Evolutionary conservation across 2,888 invertebrate species (phyloP), one percentile per base, ranked within the genome.

Genomic region (Epsilonema sp.): DNA sequence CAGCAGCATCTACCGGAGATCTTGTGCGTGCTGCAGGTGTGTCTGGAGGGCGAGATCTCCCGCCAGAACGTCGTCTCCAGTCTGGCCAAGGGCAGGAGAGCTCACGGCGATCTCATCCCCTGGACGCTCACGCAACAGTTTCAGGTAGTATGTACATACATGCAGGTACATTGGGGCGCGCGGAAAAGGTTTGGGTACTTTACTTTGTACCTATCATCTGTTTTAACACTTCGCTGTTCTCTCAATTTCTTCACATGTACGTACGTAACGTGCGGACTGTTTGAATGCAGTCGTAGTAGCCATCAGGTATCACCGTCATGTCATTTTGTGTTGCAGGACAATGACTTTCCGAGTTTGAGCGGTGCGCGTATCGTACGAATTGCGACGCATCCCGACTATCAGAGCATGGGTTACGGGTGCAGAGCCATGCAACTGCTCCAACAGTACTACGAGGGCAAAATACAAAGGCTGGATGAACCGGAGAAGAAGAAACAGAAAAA

Each of bases 351-450:
- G 0, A 77, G 79, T 47, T 71, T 97, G 43, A 73, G 74, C 41
- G 97, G 97, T 1, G 86, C 84, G 1, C 74, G 97, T 52, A 75
- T 99, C 51, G 86, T 99, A 1, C 75, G 97, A 53, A 89, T 97
- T 54, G 97, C 97, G 4, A 92, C 94, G 0, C 92, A 99, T 74
- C 94, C 97, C 0, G 86, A 89, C 55, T 92, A 90, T 66, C 89
- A 90, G 46, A 25, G 49, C 25, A 92, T 92, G 90, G 94, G 94
- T 1, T 99, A 97, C 67, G 97, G 97, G 3, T 77, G 78, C 50
- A 75, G 82, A 47, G 89, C 94, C 0, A 63, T 99, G 3, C 73
- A 78, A 50, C 71, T 92, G 37, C 67, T 97, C 5, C 78, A 81
- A 48, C 76, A 83, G 46, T 99, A 97, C 67, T 99, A 87, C 65